Conservation (phyloP, 1,140 invertebrate species). For the Aphidius gifuensis region DNA sequence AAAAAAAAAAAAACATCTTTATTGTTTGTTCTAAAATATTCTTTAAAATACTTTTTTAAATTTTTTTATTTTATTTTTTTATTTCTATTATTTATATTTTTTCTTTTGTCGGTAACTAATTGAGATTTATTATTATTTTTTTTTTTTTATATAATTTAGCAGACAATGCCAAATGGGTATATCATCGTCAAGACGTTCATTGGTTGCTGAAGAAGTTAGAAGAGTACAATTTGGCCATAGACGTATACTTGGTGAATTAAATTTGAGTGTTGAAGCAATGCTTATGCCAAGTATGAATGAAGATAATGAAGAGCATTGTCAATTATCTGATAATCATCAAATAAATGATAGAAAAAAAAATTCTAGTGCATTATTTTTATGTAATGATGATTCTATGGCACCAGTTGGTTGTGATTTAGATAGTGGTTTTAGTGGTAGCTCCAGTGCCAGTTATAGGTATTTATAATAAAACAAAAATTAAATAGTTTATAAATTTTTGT, state of each 20-base stretch:
- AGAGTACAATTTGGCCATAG: slow-evolving; percentile 74
- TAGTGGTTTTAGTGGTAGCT: slow-evolving; percentile 77
- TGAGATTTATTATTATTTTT: slow-evolving; percentile 1
- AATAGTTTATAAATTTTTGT: too few relatives aligned
- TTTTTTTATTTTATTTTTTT: slow-evolving; percentile 3
- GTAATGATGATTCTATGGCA: slow-evolving; percentile 40
- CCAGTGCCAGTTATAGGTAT: slow-evolving; percentile 70
- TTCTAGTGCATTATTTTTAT: not conserved
- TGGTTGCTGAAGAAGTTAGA: slow-evolving; percentile 77
- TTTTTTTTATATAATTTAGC: slow-evolving; percentile 30
- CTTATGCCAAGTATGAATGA: slow-evolving; percentile 66
- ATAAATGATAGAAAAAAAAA: slow-evolving; percentile 59
- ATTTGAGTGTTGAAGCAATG: slow-evolving; percentile 85
- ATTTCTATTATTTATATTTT: slow-evolving; percentile 18
- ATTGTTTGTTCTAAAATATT: too few relatives aligned
- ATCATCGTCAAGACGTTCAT: slow-evolving; percentile 52
- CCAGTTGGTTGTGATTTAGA: slow-evolving; percentile 71
- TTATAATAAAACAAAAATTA: not conserved
- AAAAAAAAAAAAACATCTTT: too few relatives aligned
- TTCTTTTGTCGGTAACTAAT: too few relatives aligned
- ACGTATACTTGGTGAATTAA: slow-evolving; percentile 78
- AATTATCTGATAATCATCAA: slow-evolving; percentile 41
- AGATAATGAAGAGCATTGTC: slow-evolving; percentile 44
- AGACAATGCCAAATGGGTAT: slow-evolving; percentile 47
- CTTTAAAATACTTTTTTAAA: not conserved